A percentile compares a stretch with the other conserved stretches of the same genome.
These are phyloP conservation scores for Spinus olivaceus DNA, from an alignment of 2,797 vertebrate genomes.

Conservation along the genomic window DNA sequence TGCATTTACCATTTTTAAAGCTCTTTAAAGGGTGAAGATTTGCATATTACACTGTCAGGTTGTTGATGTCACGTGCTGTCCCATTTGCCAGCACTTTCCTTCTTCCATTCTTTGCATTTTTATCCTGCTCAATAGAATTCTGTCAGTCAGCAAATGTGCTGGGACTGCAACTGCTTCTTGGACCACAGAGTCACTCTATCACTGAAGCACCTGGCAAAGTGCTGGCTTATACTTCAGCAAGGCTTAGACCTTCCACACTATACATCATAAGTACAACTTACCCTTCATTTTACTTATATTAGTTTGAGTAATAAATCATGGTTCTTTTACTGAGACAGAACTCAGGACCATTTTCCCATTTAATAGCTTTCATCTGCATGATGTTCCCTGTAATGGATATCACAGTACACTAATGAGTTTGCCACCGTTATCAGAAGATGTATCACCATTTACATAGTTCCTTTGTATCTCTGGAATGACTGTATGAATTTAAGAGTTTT, in stretches of 20 bases:
- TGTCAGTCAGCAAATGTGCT: background rate
- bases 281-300: constrained; percentile 44
- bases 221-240: background rate
- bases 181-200: background rate
- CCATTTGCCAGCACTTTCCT: background rate
- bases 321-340: constrained; percentile 34
- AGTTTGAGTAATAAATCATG: constrained; percentile 51
- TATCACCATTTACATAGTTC: constrained; percentile 27
- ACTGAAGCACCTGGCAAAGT: background rate
- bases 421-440: constrained; percentile 43
- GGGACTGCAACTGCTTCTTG: background rate
- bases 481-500: constrained; percentile 10
- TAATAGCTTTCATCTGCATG: constrained; percentile 62
- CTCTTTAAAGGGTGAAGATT: background rate
- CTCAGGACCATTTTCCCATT: constrained; percentile 61
- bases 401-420: constrained; percentile 61
- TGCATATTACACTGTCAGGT: background rate
- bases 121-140: background rate
- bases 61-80: background rate
- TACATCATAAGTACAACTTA: constrained; percentile 18
- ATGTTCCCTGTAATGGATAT: constrained; percentile 60
- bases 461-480: constrained; percentile 10
- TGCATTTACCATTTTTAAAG: background rate
- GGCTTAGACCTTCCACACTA: background rate
- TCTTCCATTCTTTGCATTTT: background rate